phyloP scores from a whole-genome alignment of 2,888 invertebrate species.

The Dinocampus coccinellae region DNA sequence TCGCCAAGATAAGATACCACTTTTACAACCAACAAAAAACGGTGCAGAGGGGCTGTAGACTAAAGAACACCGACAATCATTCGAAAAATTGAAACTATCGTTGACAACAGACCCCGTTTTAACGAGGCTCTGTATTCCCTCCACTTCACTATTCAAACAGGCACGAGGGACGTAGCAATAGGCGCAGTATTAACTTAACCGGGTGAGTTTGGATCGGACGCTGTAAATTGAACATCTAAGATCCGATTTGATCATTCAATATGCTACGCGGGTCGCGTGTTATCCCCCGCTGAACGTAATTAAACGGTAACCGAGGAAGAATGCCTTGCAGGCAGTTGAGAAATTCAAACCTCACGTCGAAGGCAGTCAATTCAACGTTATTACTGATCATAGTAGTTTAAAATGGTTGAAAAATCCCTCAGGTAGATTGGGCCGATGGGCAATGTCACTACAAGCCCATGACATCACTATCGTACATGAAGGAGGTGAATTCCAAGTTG shows the following conservation, averaged over 20 bases:
- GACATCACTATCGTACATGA: constrained; percentile 27
- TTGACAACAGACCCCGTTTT: neutral
- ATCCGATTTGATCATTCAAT: neutral
- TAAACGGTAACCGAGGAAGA: neutral
- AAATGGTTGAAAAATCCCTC: neutral
- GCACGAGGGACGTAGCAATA: neutral
- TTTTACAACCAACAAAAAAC: neutral
- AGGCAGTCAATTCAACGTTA: neutral
- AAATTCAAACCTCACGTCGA: neutral
- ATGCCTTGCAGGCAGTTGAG: neutral
- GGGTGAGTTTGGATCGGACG: neutral
- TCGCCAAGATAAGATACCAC: neutral
- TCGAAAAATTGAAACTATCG: neutral
- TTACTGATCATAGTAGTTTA: neutral
- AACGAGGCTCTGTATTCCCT: neutral
- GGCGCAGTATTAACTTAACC: neutral
- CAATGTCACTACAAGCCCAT: constrained; percentile 18
- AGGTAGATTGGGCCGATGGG: constrained; percentile 21
- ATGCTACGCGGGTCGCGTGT: neutral
- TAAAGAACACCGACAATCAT: neutral
- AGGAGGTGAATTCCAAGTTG: constrained; percentile 18
- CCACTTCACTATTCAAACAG: neutral
- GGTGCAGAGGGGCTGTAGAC: neutral
- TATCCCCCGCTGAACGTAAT: neutral
- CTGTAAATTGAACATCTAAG: neutral